Base-by-base conservation (phyloP, 2,797 vertebrate genomes). In the Amphiprion clarkii region DNA sequence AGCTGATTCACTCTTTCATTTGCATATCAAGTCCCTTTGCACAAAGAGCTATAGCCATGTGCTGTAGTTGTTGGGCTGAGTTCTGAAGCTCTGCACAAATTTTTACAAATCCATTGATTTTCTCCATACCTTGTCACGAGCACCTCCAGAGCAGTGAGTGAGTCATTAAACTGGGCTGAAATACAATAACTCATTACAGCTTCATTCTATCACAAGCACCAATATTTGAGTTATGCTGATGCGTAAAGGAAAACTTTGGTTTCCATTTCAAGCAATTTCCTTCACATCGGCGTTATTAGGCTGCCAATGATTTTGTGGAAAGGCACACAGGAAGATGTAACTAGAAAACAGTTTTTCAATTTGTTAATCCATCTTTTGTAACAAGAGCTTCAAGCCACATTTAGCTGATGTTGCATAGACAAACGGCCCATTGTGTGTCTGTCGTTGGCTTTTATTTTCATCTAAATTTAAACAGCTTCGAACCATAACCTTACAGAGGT, bases 401-500 rank as follows among this genome's bases (percentile, higher is more conserved):
- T 72, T 74, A 79, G 67, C 63, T 84, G 79, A 80, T 33, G 10
- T 6, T 42, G 10, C n/a, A 56, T 36, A 62, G 51, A 81, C 67
- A 84, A 67, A 78, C 40, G 17, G n/a, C 1, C 0, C 64, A 69
- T 52, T 82, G 71, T 84, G 52, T 39, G 2, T 74, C 39, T 55
- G 14, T 49, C 29, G 0, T 46, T 39, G 19, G 23, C 44, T 5
- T 27, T 19, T 9, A 44, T 6, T 36, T 31, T 5, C 13, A 12
- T 71, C 25, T 25, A 73, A 54, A 71, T 55, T 67, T 67, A 49
- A 65, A 71, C 63, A 6, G 48, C 19, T 49, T 49, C 7, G 17
- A 49, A 46, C 13, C 44, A 49, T n/a, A 52, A 59, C 67, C 46
- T 54, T 6, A 52, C 21, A n/a, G 65, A 53, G 1, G 23, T 4